phyloP scores from a whole-genome alignment of 2,113 vertebrate genomes.

The Toxotes chatareus region DNA sequence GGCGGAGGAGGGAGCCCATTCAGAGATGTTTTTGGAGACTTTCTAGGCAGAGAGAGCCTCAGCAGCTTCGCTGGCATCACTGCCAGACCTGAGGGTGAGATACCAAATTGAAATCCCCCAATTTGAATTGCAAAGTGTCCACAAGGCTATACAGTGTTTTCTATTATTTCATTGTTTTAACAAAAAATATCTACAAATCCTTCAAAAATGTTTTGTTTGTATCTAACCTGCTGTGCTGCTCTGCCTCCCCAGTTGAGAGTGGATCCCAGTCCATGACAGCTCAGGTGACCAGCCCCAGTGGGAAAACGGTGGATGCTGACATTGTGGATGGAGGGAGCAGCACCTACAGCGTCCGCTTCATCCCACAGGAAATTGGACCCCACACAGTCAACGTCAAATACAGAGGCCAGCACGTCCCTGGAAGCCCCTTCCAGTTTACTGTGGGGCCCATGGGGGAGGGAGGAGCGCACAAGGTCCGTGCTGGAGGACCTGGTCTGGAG shows the following conservation, averaged over 20 bases:
- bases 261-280: constrained; percentile 91
- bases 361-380: constrained; percentile 92
- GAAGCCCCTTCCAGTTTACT: constrained; percentile 96
- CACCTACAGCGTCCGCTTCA: constrained; percentile 94
- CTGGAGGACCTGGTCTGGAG: constrained; percentile 91
- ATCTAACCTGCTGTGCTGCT: constrained; percentile 2
- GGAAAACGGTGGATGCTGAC: constrained; percentile 91
- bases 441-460: constrained; percentile 92
- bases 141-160: neutral
- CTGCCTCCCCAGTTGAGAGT: constrained; percentile 83
- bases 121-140: neutral
- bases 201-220: neutral
- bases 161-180: neutral
- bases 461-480: constrained; percentile 91
- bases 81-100: constrained; percentile 89
- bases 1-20: constrained; percentile 93
- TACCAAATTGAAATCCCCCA: neutral
- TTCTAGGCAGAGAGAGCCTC: constrained; percentile 91
- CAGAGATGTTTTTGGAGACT: constrained; percentile 92
- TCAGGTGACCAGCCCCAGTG: constrained; percentile 94
- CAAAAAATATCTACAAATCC: neutral
- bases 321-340: constrained; percentile 92
- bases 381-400: constrained; percentile 94
- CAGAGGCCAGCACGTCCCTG: constrained; percentile 92
- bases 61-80: constrained; percentile 88